Base-by-base conservation (phyloP, 1,140 invertebrate species). In the Eupeodes corollae region DNA sequence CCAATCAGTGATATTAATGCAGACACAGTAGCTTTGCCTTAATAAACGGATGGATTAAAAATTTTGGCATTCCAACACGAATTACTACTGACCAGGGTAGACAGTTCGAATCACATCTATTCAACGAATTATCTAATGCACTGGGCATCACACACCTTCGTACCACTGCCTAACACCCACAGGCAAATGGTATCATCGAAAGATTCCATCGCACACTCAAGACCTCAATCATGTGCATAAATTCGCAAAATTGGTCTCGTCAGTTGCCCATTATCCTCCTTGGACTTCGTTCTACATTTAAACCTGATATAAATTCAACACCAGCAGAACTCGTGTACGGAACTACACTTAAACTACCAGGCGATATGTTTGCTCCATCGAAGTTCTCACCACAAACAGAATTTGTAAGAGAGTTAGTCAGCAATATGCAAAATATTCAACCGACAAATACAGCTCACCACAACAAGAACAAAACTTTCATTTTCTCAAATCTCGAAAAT, bases 31-130 rank as follows among this genome's bases (percentile, higher is more conserved):
- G 34, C 44, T n/a, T n/a, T n/a, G n/a, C n/a, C n/a, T n/a, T n/a
- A n/a, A n/a, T n/a, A n/a, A n/a, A n/a, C 44, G 15, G 13, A 6
- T 34, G 30, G 33, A 34, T 45, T 14, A 13, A 9, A 6, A 52
- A 62, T 8, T 74, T 62, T 50, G 71, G 71, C 1, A 16, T 48
- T 11, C 67, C 69, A 5, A 3, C 18, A 0, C 39, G 19, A 10
- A 60, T 73, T 12, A 72, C 64, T 0, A 70, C 67, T 0, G 70
- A 75, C 48, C 62, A 61, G 41, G 72, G 70, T 5, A 14, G 48
- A 0, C 67, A 70, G 49, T 74, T 73, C 42, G 56, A 68, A 44
- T 56, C 54, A 33, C 19, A 44, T 12, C 46, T 70, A 3, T 64
- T 63, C 35, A 44, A 47, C 21, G 12, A 31, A 6, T 43, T 58